Percentiles rank a stretch among this genome's conserved stretches.
Evolutionary conservation across 2,113 vertebrate species (phyloP).

Genomic region (Ceuthmochares aereus): DNA sequence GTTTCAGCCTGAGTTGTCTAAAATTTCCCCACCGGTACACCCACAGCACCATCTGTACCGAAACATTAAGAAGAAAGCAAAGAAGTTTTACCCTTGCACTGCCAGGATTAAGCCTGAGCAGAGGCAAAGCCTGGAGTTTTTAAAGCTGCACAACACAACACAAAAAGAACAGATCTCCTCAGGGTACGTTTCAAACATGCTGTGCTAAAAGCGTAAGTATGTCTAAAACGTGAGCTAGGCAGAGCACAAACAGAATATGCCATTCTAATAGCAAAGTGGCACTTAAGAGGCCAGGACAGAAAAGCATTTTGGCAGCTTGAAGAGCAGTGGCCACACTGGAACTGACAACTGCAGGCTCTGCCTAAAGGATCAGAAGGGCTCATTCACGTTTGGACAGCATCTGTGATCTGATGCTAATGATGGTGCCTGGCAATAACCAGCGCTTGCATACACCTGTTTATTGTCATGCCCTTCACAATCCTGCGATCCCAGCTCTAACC

Average conservation of each 20-base stretch:
- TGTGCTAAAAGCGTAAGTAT: background rate
- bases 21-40: constrained; percentile 33
- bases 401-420: background rate
- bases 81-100: background rate
- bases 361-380: background rate
- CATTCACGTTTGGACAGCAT: background rate
- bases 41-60: constrained; percentile 45
- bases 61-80: background rate
- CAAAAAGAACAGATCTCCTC: background rate
- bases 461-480: background rate
- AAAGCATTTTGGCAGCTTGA: background rate
- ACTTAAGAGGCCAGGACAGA: background rate
- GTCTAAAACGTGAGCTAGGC: background rate
- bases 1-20: background rate
- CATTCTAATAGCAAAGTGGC: background rate
- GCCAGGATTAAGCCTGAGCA: background rate
- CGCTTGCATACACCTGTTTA: background rate
- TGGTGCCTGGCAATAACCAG: background rate
- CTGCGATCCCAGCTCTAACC: background rate
- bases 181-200: background rate
- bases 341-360: background rate
- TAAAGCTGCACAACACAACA: background rate
- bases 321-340: background rate
- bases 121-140: background rate
- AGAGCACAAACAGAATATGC: background rate